Evolutionary conservation across 2,888 invertebrate species (phyloP), one percentile per base, ranked within the genome.

Genomic region (Netelia melanura): DNA sequence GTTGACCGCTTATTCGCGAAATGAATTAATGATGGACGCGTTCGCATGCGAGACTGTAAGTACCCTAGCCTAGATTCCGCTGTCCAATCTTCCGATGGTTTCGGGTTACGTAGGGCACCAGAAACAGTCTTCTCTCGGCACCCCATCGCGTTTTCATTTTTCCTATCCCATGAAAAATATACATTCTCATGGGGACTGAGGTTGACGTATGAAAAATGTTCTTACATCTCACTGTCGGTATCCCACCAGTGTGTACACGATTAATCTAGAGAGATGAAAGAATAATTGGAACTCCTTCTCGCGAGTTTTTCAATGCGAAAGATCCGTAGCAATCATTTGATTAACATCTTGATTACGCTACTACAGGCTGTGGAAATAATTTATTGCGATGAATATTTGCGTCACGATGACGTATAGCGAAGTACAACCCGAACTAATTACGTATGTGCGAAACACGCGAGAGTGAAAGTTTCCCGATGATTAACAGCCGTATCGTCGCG

Each of bases 1-100:
- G 74, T 71, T 85, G 83, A 83, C 75, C 83, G 75, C 78, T 85
- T 71, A 75, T 85, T 85, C 85, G 78, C 64, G 30, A 79, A 75
- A 81, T 79, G 78, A 85, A 85, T 82, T 75, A 79, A 83, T 83
- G 81, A 75, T 65, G 25, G 56, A 48, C 58, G 30, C 38, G 44
- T 44, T 52, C 54, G n/a, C 54, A 56, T 23, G 9, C 30, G 14
- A 10, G 38, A 67, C 38, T 25, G 11, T 10, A 52, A 44, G 44
- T n/a, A 62, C 58, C 30, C 3, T 17, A 61, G 54, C 56, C 68
- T 56, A 64, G 68, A 68, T n/a, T 44, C 67, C 61, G 21, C 52
- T 65, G 10, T 38, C 3, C 8, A 17, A 74, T 48, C 54, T 62
- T 62, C 68, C 54, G 8, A 38, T 23, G 61, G 25, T 30, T 23